These are phyloP conservation scores for Bradypus variegatus DNA, from an alignment of 2,797 vertebrate species.

Conservation along the genomic window DNA sequence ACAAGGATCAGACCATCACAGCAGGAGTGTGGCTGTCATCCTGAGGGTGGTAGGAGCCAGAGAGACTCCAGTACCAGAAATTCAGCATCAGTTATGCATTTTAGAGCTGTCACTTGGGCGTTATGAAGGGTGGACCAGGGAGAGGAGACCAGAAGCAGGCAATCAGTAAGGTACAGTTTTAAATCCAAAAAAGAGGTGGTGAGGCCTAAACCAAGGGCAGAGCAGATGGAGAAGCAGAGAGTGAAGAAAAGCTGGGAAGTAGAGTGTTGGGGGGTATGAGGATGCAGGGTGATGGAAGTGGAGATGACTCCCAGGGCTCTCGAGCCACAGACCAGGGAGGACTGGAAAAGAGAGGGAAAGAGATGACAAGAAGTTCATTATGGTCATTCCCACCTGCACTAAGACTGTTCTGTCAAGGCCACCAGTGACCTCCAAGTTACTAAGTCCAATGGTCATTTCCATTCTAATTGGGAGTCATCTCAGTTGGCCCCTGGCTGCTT, in stretches of 20 bases:
- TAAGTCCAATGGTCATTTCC: not conserved
- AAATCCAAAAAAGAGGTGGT: not conserved
- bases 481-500: not conserved
- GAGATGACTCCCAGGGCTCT: not conserved
- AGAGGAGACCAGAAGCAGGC: not conserved
- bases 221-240: not conserved
- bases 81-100: not conserved
- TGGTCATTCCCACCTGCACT: not conserved
- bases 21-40: not conserved
- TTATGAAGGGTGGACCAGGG: no score
- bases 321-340: not conserved
- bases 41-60: not conserved
- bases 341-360: not conserved
- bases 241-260: not conserved
- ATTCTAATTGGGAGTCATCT: not conserved
- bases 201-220: not conserved
- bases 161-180: accelerated
- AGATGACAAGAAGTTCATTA: not conserved
- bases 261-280: no score
- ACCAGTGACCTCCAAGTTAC: not conserved
- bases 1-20: not conserved
- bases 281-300: no score
- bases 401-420: not conserved
- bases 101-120: not conserved
- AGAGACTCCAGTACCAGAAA: not conserved